Evolutionary conservation across 1,140 invertebrate species (phyloP).

Genomic region (Chironomus striatipennis): DNA sequence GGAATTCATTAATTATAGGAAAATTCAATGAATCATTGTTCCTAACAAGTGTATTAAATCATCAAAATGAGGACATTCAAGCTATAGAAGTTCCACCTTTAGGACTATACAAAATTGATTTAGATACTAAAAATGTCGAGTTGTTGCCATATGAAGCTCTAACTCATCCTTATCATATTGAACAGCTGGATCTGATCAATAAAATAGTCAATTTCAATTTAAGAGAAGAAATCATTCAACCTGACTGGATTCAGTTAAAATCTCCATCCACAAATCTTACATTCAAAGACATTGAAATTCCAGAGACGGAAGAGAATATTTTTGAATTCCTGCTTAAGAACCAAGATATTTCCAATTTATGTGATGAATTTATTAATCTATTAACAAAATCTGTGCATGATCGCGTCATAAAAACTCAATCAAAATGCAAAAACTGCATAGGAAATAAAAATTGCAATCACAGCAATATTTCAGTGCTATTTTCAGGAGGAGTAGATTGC

Average conservation of each 20-base stretch:
- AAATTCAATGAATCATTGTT: conserved; percentile 42
- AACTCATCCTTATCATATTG: conserved; percentile 31
- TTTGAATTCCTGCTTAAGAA: conserved; percentile 41
- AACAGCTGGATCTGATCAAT: neutral
- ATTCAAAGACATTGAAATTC: conserved; percentile 33
- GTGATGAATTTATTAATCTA: conserved; percentile 44
- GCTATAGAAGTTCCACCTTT: conserved; percentile 63
- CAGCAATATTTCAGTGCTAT: conserved; percentile 80
- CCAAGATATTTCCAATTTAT: conserved; percentile 37
- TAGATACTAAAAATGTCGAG: conserved; percentile 41
- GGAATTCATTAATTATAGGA: conserved; percentile 70
- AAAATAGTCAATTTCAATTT: neutral
- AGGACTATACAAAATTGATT: conserved; percentile 56
- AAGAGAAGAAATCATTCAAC: neutral
- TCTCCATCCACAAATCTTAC: conserved; percentile 17
- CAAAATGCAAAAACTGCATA: conserved; percentile 57
- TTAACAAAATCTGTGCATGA: conserved; percentile 54
- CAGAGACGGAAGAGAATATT: conserved; percentile 29
- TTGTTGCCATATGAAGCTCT: conserved; percentile 40
- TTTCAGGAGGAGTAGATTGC: conserved; percentile 95
- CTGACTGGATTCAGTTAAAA: neutral
- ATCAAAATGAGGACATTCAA: conserved; percentile 42
- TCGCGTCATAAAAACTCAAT: conserved; percentile 54
- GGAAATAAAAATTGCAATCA: conserved; percentile 29
- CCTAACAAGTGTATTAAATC: conserved; percentile 42